Base-by-base conservation (phyloP, 2,113 vertebrate species). In the Jaculus jaculus region DNA sequence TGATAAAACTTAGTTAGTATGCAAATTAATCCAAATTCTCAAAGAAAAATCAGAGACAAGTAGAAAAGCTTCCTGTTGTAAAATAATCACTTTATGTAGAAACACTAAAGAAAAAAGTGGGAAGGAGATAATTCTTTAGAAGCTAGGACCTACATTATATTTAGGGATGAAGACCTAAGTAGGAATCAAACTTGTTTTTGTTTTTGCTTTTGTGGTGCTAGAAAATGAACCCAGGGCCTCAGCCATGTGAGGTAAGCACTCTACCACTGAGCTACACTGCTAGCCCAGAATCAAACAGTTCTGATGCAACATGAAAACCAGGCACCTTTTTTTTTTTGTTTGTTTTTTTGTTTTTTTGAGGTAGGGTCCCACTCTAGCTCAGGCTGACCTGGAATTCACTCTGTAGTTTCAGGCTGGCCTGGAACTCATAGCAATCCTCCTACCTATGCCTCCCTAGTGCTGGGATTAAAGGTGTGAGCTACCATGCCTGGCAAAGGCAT, bases 71-170 rank as follows among this genome's bases (percentile, higher is more conserved):
- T 47, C 60, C 3, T 66, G 24, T 9, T 63, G 60, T 39, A 87
- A 90, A 96, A 84, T 81, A 81, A 93, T 65, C 23, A 86, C 60
- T 75, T 89, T 86, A 69, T 17, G 77, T 11, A 72, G 7, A 87
- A 1, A 54, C 54, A 54, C 54, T 24, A 51, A 66, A 47, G 68
- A 68, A 66, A 54, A 47, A 54, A 87, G 66, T n/a, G 60, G 10
- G 20, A 84, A 81, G 30, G 5, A 66, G 23, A n/a, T 34, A 32
- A 84, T 13, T 26, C 39, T 90, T 74, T 63, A 92, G 75, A 85
- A n/a, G 47, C 6, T 84, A 79, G 0, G 24, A 42, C 8, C 11
- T 73, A 92, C 32, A 63, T 63, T 95, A 39, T 63, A 93, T 9
- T 26, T 81, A 51, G 24, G 20, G 15, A 91, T 47, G 8, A 60